These are phyloP conservation scores for Stictonetta naevosa DNA, from an alignment of 2,113 vertebrate genomes.

Conservation along the genomic window DNA sequence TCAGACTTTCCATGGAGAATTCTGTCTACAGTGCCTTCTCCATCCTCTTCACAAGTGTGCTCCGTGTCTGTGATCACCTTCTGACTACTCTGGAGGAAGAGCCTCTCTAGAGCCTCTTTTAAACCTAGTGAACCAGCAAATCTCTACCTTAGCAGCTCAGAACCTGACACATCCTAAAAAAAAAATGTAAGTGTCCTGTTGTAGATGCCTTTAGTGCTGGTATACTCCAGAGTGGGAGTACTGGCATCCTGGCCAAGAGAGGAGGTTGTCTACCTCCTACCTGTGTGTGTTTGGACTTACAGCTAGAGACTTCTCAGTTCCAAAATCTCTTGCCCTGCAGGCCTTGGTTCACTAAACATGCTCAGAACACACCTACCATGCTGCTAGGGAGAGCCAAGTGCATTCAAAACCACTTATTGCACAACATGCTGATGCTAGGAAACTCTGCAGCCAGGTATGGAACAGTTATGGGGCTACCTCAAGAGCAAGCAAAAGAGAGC, in stretches of 20 bases:
- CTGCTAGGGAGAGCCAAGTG: not conserved
- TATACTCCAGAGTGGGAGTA: not conserved
- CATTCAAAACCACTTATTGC: not conserved
- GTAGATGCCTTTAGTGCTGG: not conserved
- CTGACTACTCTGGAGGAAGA: not conserved
- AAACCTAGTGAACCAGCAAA: not conserved
- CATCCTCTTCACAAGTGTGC: not conserved
- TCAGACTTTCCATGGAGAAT: not conserved
- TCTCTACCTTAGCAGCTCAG: not conserved
- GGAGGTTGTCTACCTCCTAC: not conserved
- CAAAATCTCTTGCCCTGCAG: not conserved
- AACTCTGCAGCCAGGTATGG: not conserved
- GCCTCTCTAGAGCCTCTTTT: not conserved
- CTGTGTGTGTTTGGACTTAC: not conserved
- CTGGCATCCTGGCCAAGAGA: not conserved
- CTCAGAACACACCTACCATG: not conserved
- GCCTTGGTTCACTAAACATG: not conserved
- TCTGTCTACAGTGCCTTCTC: not conserved
- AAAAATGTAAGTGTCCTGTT: not conserved
- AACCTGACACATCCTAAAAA: not conserved
- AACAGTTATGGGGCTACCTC: fast-evolving
- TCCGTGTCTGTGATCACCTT: not conserved
- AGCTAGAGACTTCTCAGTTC: not conserved
- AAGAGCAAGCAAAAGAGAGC: not conserved
- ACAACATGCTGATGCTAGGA: not conserved